These are phyloP conservation scores for Phylloscopus trochiloides DNA, from an alignment of 2,113 vertebrate species.

Conservation along the genomic window DNA sequence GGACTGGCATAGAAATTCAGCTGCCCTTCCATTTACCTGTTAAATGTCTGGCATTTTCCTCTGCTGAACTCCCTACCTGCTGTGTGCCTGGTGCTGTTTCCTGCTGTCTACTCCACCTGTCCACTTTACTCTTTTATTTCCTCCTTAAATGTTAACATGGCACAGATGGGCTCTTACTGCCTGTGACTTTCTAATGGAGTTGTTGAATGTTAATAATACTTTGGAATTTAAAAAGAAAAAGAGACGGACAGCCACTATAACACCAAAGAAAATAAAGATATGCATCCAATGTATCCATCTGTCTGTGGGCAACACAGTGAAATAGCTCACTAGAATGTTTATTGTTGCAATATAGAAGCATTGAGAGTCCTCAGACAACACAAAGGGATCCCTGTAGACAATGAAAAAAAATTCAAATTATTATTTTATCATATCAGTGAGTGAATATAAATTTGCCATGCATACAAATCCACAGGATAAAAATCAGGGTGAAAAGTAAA, in stretches of 20 bases:
- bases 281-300: not conserved
- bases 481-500: not conserved
- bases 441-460: not conserved
- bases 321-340: constrained; percentile 3
- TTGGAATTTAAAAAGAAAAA: constrained; percentile 33
- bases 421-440: not conserved
- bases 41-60: constrained; percentile 59
- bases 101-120: constrained; percentile 58
- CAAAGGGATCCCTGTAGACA: not conserved
- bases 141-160: constrained; percentile 60
- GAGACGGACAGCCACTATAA: not conserved
- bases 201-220: constrained; percentile 57
- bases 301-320: not conserved
- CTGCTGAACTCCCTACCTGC: constrained; percentile 42
- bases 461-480: not conserved
- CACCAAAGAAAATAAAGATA: constrained; percentile 25
- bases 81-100: constrained; percentile 44
- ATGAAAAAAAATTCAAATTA: not conserved
- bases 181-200: constrained; percentile 56
- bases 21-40: constrained; percentile 58
- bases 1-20: constrained; percentile 22
- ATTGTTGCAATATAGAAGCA: not conserved
- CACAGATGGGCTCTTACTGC: constrained; percentile 55
- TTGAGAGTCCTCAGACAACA: not conserved
- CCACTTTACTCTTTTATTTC: constrained; percentile 63